Base-by-base conservation (phyloP, 2,113 vertebrate genomes). In the Puffinus mauretanicus region DNA sequence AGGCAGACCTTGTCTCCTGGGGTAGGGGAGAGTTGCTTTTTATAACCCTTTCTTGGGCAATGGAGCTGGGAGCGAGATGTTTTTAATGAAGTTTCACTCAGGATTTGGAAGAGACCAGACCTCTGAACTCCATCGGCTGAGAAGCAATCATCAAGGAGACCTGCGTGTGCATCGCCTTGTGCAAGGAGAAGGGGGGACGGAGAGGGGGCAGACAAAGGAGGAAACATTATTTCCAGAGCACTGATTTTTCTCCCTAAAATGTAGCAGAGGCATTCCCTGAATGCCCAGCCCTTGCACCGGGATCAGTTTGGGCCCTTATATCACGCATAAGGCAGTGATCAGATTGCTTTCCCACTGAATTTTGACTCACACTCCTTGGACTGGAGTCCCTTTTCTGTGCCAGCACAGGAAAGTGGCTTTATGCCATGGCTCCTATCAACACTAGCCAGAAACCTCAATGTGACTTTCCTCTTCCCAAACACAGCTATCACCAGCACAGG, bases 391-490 rank as follows among this genome's bases (percentile, higher is more conserved):
- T 82, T 54, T 14, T 70, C 52, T 21, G 75, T 6, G 47, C 64
- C 80, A 95, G 86, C 4, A 16, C 18, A 55, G 64, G 60, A 92
- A n/a, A 54, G 75, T 58, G 87, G 78, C 93, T 69, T 70, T 46
- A 65, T 34, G 91, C 95, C 95, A 0, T 4, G 42, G 75, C 71
- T 85, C 38, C 89, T 96, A 80, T 82, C 92, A 95, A 38, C 91
- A 75, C 30, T 51, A 44, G 69, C 72, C 85, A 71, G 82, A 96
- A 96, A 92, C 86, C 58, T 98, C 97, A 96, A 97, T 97, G 97
- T 98, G 97, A 98, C 97, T 96, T 98, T 97, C 87, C 91, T 96
- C 71, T 93, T 75, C 92, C 91, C 89, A 93, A 96, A 89, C 85
- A 83, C 60, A 71, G 86, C 49, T 71, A 95, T 93, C 75, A 26